Conservation (phyloP, 1,140 invertebrate genomes). For the Habropoda laboriosa region DNA sequence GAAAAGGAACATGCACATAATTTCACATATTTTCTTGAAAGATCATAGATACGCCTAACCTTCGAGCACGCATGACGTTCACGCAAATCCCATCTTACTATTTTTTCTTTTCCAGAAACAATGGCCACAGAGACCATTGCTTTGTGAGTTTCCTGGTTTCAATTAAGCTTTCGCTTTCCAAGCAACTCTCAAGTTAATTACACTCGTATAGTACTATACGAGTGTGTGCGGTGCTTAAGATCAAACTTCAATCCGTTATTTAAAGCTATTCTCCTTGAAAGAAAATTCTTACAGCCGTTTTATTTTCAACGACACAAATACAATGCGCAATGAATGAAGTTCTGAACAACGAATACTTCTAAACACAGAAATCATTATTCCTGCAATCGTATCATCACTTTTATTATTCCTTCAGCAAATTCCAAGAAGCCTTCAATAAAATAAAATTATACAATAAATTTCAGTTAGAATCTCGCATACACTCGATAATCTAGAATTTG, state of each 20-base stretch:
- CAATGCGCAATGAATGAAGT: too few species aligned
- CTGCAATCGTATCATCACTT: too few species aligned
- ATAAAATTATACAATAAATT: too few species aligned
- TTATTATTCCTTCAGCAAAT: too few species aligned
- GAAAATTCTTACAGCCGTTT: background rate
- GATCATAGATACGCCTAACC: conserved; percentile 39
- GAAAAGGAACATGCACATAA: conserved; percentile 8
- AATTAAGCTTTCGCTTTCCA: conserved; percentile 46
- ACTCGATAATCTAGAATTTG: too few species aligned
- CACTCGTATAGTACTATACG: background rate
- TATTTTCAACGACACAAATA: too few species aligned
- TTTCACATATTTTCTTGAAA: conserved; percentile 22
- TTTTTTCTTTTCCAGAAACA: conserved; percentile 25
- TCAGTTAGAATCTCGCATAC: too few species aligned
- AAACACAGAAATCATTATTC: too few species aligned
- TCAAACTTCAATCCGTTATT: background rate
- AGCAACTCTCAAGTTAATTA: conserved; percentile 26
- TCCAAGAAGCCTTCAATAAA: too few species aligned
- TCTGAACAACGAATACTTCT: too few species aligned
- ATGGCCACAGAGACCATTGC: conserved; percentile 15
- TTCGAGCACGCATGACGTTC: conserved; percentile 38
- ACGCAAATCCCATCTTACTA: conserved; percentile 31
- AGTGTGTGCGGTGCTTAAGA: background rate
- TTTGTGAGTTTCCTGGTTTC: conserved; percentile 26
- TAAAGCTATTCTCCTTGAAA: background rate